phyloP scores from a whole-genome alignment of 2,113 vertebrate species.

The Gavia stellata region DNA sequence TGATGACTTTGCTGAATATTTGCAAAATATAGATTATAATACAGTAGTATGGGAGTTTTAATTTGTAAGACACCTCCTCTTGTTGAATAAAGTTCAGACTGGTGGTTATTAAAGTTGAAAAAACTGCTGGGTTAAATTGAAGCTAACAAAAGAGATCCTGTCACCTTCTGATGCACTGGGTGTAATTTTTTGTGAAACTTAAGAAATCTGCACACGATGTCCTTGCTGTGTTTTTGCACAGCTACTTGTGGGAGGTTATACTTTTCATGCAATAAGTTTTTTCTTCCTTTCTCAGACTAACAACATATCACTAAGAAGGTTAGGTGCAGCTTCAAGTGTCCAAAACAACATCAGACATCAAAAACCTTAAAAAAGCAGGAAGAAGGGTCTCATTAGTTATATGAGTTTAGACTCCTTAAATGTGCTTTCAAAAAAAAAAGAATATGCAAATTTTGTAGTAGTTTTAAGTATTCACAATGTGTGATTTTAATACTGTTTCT shows the following conservation, averaged over 20 bases:
- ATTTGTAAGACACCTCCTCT: background rate
- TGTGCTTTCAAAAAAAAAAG: background rate
- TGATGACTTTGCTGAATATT: background rate
- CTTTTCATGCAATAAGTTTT: background rate
- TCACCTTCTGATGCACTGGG: background rate
- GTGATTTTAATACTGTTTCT: background rate
- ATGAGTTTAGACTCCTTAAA: background rate
- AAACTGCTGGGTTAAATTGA: background rate
- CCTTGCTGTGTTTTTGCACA: background rate
- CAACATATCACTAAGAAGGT: background rate
- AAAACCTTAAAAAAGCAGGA: background rate
- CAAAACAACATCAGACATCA: background rate
- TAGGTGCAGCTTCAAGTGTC: background rate
- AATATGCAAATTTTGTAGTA: background rate
- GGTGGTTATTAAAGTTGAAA: background rate
- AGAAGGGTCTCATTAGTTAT: background rate
- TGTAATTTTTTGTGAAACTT: background rate
- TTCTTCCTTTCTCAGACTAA: background rate
- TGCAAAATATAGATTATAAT: background rate
- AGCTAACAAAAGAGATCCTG: background rate
- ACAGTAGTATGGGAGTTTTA: background rate
- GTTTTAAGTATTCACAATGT: background rate
- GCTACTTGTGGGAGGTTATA: background rate
- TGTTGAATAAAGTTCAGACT: background rate
- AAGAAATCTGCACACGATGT: background rate